A percentile compares a stretch with the other conserved stretches of the same genome.
phyloP scores from a whole-genome alignment of 2,113 vertebrate species.

The Perccottus glenii region DNA sequence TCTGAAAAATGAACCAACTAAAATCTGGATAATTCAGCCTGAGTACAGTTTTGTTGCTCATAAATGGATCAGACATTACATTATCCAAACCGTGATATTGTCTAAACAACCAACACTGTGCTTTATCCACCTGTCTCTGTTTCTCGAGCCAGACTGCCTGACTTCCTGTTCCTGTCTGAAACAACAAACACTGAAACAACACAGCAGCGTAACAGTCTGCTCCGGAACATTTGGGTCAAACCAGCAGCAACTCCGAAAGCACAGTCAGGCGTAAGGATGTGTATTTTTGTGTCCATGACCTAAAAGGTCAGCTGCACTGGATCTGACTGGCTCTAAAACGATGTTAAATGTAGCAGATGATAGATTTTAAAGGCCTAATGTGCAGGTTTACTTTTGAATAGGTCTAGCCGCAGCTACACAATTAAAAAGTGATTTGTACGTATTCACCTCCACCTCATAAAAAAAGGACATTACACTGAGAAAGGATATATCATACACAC shows the following conservation, averaged over 20 bases:
- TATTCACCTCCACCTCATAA: too few relatives aligned
- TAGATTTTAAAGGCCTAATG: too few relatives aligned
- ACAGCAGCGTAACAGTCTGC: conserved; percentile 1
- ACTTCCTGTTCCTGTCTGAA: conserved; percentile 46
- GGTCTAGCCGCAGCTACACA: too few relatives aligned
- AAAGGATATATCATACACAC: too few relatives aligned
- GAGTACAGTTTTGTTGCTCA: neutral
- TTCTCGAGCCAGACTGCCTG: conserved; percentile 38
- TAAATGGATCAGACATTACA: neutral
- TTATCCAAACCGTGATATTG: neutral
- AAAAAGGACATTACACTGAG: too few relatives aligned
- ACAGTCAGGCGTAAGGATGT: neutral
- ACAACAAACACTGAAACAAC: conserved; percentile 42
- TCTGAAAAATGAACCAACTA: too few relatives aligned
- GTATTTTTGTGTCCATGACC: conserved; percentile 1
- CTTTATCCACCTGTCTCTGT: conserved; percentile 5
- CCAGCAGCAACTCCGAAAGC: neutral
- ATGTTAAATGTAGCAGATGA: neutral
- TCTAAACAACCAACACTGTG: neutral
- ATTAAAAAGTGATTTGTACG: too few relatives aligned
- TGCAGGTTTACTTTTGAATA: too few relatives aligned
- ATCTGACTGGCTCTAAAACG: neutral
- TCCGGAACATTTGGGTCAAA: conserved; percentile 3
- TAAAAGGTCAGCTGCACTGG: neutral
- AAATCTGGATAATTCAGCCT: neutral